A percentile compares a stretch with the other conserved stretches of the same genome.
phyloP scores from a whole-genome alignment of 2,888 invertebrate species.

The Lamellibrachia columna region DNA sequence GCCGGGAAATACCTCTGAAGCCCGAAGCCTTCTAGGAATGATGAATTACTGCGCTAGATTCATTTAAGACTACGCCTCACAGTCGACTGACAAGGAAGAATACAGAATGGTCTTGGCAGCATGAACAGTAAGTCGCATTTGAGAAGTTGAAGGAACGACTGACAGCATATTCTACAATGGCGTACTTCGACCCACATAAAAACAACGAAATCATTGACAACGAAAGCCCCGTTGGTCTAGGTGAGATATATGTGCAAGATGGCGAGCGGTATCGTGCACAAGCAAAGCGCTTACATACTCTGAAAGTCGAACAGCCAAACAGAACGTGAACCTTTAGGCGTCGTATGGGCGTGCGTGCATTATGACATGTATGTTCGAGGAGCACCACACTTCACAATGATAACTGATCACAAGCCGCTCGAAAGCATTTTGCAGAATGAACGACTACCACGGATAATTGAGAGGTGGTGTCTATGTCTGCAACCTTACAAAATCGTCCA shows the following conservation, averaged over 20 bases:
- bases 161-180: slow-evolving; percentile 29
- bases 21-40: slow-evolving; percentile 45
- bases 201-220: slow-evolving; percentile 40
- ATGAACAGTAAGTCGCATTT: slow-evolving; percentile 38
- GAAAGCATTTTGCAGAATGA: slow-evolving; percentile 27
- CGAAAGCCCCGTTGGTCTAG: slow-evolving; percentile 44
- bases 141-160: slow-evolving; percentile 29
- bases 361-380: slow-evolving; percentile 27
- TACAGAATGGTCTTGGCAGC: slow-evolving; percentile 40
- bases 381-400: slow-evolving; percentile 17
- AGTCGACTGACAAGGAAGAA: slow-evolving; percentile 39
- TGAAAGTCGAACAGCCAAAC: slow-evolving; percentile 26
- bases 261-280: background rate
- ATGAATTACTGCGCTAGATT: slow-evolving; percentile 44
- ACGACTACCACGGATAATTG: slow-evolving; percentile 43
- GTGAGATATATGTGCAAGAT: slow-evolving; percentile 43
- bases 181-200: slow-evolving; percentile 39
- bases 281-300: background rate
- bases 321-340: background rate
- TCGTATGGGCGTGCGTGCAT: slow-evolving; percentile 24
- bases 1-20: slow-evolving; percentile 42
- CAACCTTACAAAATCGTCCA: slow-evolving; percentile 36
- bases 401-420: slow-evolving; percentile 29
- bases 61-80: slow-evolving; percentile 42
- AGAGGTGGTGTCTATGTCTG: slow-evolving; percentile 42